phyloP scores from a whole-genome alignment of 1,140 invertebrate genomes.

The Leucophenga varia region DNA sequence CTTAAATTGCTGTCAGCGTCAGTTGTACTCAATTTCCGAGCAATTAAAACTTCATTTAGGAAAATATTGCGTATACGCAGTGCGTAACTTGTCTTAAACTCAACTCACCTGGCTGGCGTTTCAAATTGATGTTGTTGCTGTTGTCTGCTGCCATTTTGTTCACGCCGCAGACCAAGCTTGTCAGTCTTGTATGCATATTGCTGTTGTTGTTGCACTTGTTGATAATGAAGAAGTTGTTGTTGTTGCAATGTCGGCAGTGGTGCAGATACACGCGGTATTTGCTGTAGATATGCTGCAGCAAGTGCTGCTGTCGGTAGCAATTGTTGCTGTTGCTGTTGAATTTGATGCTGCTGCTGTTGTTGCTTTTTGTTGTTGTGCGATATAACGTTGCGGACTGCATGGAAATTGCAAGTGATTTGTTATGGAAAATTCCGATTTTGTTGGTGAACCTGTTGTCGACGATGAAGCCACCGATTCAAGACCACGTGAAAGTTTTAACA shows the following conservation, averaged over 20 bases:
- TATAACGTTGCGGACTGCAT: slow-evolving; percentile 39
- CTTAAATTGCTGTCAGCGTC: no score
- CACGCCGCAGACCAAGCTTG: neutral
- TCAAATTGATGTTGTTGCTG: slow-evolving; percentile 25
- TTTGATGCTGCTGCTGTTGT: slow-evolving; percentile 13
- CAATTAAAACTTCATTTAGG: no score
- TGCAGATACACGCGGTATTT: neutral
- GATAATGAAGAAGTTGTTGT: slow-evolving; percentile 12
- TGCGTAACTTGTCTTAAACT: no score
- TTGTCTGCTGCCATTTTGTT: slow-evolving; percentile 10
- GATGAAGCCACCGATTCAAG: slow-evolving; percentile 64
- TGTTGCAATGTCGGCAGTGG: no score
- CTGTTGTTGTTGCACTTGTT: slow-evolving; percentile 3
- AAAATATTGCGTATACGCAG: no score
- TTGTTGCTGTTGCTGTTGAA: slow-evolving; percentile 19
- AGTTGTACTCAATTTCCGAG: no score
- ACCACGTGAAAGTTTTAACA: slow-evolving; percentile 76
- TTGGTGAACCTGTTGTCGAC: slow-evolving; percentile 56
- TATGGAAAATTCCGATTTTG: slow-evolving; percentile 52
- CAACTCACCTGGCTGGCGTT: slow-evolving; percentile 6
- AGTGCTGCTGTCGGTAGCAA: no score
- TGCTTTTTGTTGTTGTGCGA: slow-evolving; percentile 24
- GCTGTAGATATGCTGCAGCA: slow-evolving; percentile 14
- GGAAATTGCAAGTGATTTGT: slow-evolving; percentile 41
- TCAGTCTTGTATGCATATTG: slow-evolving; percentile 1